Evolutionary conservation across 2,888 invertebrate genomes (phyloP).

Genomic region (Mesopsocus fuscifrons): DNA sequence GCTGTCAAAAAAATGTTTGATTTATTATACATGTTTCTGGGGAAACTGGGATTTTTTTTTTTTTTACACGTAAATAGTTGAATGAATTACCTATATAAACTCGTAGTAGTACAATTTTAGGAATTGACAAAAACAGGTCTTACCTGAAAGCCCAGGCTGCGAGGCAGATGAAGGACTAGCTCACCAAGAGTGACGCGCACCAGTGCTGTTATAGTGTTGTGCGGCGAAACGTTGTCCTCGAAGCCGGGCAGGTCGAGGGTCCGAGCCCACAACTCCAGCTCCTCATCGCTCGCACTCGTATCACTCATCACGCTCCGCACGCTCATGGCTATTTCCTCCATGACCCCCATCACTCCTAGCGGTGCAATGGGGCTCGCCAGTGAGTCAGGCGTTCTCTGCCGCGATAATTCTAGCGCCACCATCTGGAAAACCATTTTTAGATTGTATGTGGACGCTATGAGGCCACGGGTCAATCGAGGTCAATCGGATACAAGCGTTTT

Average conservation of each 20-base stretch:
- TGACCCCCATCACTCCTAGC: neutral
- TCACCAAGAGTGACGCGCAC: slow-evolving; percentile 53
- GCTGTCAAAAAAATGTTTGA: slow-evolving; percentile 16
- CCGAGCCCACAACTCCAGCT: slow-evolving; percentile 52
- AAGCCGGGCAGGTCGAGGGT: slow-evolving; percentile 60
- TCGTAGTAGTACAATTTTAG: too few species aligned
- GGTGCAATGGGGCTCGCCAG: neutral
- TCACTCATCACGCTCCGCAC: slow-evolving; percentile 32
- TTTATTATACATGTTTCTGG: too few species aligned
- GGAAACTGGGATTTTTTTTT: too few species aligned
- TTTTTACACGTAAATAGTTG: too few species aligned
- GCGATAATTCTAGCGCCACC: slow-evolving; percentile 12
- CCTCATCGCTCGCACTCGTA: slow-evolving; percentile 51
- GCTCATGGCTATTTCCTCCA: neutral
- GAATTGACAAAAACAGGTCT: too few species aligned
- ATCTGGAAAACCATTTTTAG: too few species aligned
- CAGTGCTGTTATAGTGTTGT: slow-evolving; percentile 50
- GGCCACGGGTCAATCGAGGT: too few species aligned
- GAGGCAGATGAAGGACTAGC: slow-evolving; percentile 21
- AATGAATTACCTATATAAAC: too few species aligned
- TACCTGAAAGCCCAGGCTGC: neutral
- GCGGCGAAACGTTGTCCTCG: slow-evolving; percentile 64
- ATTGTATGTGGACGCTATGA: too few species aligned
- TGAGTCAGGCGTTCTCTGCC: slow-evolving; percentile 10
- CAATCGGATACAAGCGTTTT: too few species aligned